Percentiles rank a stretch among this genome's conserved stretches.
Conservation (phyloP, 35 echinoderm and acorn worm genomes). For the Anneissia japonica region DNA sequence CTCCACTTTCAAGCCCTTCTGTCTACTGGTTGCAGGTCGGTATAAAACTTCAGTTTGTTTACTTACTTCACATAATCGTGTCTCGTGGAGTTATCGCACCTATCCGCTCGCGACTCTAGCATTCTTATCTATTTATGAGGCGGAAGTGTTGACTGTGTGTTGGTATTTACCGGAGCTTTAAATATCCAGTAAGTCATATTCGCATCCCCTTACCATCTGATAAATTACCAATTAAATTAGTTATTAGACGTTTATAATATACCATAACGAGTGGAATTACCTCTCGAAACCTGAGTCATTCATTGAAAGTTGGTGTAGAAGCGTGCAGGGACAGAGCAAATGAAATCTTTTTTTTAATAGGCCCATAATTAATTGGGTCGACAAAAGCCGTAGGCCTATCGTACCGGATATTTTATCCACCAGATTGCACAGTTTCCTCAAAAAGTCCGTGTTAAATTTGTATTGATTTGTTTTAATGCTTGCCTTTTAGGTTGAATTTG, state of each 20-base stretch:
- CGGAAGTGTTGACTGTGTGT: neutral
- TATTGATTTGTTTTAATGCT: too few relatives aligned
- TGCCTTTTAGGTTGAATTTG: too few relatives aligned
- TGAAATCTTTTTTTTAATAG: too few relatives aligned
- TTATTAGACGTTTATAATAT: neutral
- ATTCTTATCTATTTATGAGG: neutral
- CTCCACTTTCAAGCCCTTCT: neutral
- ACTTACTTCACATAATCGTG: neutral
- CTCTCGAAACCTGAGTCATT: neutral
- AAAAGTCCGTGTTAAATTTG: neutral
- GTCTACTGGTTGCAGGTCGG: neutral
- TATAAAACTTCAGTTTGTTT: neutral
- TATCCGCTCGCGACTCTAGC: neutral
- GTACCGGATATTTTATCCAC: neutral
- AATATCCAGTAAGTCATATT: neutral
- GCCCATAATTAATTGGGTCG: too few relatives aligned
- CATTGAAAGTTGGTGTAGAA: neutral
- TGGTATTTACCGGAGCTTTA: neutral
- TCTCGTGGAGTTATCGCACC: neutral
- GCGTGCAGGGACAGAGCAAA: neutral
- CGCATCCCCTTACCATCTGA: neutral
- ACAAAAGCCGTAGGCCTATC: too few relatives aligned
- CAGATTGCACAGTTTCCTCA: neutral
- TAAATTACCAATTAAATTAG: neutral
- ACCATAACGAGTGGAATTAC: too few relatives aligned